Evolutionary conservation across 1,140 invertebrate genomes (phyloP), one percentile per base, ranked within the genome.

Genomic region (Zaprionus vittiger): DNA sequence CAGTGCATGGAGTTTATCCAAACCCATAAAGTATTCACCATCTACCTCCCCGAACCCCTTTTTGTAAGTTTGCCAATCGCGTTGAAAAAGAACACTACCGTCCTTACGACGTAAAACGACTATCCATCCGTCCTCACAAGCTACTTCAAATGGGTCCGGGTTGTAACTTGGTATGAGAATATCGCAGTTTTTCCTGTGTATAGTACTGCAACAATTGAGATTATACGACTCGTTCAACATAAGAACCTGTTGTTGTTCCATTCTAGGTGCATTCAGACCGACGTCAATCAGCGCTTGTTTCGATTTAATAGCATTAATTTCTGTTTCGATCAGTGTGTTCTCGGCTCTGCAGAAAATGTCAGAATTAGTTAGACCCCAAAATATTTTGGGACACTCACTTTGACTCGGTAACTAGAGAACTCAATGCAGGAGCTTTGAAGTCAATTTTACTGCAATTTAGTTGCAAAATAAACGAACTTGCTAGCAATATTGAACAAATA

Each of bases 91-190:
- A 11, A 31, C 55, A 34, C 55, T 34, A 11, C 55, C 55, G 17
- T 37, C 55, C n/a, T 1, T 34, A 4, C 55, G 55, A 9, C 55
- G n/a, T n/a, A 57, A 31, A 15, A 57, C 17, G 1, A 57, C n/a
- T n/a, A 28, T 57, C 55, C 31, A 57, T 7, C 55, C 55, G 9
- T 28, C 28, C n/a, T 57, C 55, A 15, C 55, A 57, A 9, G 28
- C 15, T 17, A 57, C 28, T 17, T 2, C 2, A 57, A 57, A 57
- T 11, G 28, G n/a, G 1, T 57, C 7, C 4, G 6, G 9, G 2
- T 9, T 34, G 26, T 17, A 57, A 17, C 31, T 57, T 2, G 55
- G 26, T 7, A 57, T n/a, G 28, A 17, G 6, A n/a, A 57, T 57
- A 11, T 34, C 31, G 28, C n/a, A n/a, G 15, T 9, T 57, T 17